phyloP scores from a whole-genome alignment of 2,113 vertebrate species.

The Haemorhous mexicanus region DNA sequence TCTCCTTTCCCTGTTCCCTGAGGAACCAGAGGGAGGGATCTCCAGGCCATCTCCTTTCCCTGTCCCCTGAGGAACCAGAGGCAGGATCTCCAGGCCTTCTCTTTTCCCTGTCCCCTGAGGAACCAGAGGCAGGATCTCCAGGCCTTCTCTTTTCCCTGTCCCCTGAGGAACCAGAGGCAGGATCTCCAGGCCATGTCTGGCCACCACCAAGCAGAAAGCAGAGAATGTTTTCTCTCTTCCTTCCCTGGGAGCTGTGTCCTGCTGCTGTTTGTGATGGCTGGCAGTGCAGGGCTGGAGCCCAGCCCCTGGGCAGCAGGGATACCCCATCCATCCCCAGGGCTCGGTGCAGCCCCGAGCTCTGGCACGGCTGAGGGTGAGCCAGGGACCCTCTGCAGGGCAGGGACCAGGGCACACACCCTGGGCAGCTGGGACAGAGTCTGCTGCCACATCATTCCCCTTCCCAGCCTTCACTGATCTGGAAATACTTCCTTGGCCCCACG shows the following conservation, averaged over 20 bases:
- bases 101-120: neutral
- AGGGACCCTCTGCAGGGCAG: too few species aligned
- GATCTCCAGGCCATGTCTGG: neutral
- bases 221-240: neutral
- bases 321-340: fast-evolving
- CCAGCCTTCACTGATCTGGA: neutral
- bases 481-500: neutral
- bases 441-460: neutral
- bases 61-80: neutral
- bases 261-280: neutral
- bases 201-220: neutral
- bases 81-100: too few species aligned
- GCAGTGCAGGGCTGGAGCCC: neutral
- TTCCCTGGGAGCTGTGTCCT: neutral
- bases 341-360: neutral
- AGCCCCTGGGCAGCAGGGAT: neutral
- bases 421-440: neutral
- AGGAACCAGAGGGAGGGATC: too few species aligned
- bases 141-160: too few species aligned
- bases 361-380: neutral
- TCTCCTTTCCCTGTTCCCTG: too few species aligned
- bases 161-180: too few species aligned
- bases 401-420: neutral
- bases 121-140: too few species aligned
- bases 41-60: too few species aligned